These are phyloP conservation scores for Drosophila willistoni DNA, from an alignment of 1,140 invertebrate species.

Conservation along the genomic window DNA sequence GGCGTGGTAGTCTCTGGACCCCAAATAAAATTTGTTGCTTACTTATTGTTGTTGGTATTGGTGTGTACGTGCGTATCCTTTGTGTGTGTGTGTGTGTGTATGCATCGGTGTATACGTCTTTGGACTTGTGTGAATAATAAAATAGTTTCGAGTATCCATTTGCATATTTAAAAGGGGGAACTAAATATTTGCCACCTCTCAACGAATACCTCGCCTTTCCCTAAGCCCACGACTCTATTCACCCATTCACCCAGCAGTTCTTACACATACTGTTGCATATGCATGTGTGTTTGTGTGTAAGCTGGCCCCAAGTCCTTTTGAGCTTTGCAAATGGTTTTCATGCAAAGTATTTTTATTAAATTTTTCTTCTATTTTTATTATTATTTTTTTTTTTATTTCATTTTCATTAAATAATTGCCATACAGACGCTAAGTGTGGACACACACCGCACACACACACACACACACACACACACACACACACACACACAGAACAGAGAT, in stretches of 20 bases:
- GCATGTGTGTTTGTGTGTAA: background rate
- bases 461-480: background rate
- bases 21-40: conserved; percentile 27
- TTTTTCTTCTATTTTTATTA: conserved; percentile 43
- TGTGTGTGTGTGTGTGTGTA: conserved; percentile 6
- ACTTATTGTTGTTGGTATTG: background rate
- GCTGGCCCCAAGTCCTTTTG: conserved; percentile 8
- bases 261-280: too few species aligned
- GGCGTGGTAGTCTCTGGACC: conserved; percentile 30
- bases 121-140: conserved; percentile 46
- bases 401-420: conserved; percentile 40
- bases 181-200: conserved; percentile 36
- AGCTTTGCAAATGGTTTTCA: conserved; percentile 7
- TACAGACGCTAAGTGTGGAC: conserved; percentile 1
- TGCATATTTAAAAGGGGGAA: conserved; percentile 49
- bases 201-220: background rate
- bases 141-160: conserved; percentile 53
- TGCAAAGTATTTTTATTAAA: conserved; percentile 24
- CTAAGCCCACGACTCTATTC: conserved; percentile 29
- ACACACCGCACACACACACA: background rate
- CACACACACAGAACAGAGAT: background rate
- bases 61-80: background rate
- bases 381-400: conserved; percentile 41
- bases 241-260: background rate
- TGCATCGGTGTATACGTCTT: conserved; percentile 19